A percentile compares a stretch with the other conserved stretches of the same genome.
phyloP scores from a whole-genome alignment of 2,888 invertebrate genomes.

The Diaprepes abbreviatus region DNA sequence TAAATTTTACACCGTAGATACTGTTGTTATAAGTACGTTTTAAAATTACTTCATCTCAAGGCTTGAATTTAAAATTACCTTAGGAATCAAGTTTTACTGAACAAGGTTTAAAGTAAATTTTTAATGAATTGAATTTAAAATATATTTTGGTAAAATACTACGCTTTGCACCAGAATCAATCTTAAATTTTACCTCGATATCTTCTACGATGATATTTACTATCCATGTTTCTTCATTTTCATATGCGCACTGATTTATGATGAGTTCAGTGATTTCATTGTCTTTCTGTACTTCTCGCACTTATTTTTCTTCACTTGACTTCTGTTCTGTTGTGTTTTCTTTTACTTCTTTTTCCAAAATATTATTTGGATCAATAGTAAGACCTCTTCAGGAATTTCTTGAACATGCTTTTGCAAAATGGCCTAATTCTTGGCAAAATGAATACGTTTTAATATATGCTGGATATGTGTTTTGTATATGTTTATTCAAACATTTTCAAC shows the following conservation, averaged over 20 bases:
- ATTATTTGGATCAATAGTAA: no score
- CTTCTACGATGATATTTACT: conserved; percentile 14
- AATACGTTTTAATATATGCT: background rate
- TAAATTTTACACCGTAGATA: background rate
- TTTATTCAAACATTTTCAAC: background rate
- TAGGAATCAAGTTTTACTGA: conserved; percentile 26
- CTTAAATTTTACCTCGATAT: conserved; percentile 20
- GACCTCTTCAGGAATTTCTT: no score
- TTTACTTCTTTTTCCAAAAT: no score
- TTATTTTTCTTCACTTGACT: background rate
- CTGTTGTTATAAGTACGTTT: background rate
- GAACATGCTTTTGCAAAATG: conserved; percentile 12
- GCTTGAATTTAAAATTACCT: conserved; percentile 34
- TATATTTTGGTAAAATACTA: conserved; percentile 26
- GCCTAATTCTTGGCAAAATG: background rate
- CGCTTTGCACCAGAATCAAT: conserved; percentile 29
- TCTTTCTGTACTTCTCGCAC: background rate
- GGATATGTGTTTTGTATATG: background rate
- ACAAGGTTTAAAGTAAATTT: background rate
- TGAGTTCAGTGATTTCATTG: background rate
- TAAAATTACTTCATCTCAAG: background rate
- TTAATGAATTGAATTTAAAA: conserved; percentile 7
- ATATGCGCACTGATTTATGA: background rate
- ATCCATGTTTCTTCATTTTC: background rate
- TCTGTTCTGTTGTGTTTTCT: background rate